Conservation (phyloP, 64 coral and sea anemone species). For the Montipora cactus region DNA sequence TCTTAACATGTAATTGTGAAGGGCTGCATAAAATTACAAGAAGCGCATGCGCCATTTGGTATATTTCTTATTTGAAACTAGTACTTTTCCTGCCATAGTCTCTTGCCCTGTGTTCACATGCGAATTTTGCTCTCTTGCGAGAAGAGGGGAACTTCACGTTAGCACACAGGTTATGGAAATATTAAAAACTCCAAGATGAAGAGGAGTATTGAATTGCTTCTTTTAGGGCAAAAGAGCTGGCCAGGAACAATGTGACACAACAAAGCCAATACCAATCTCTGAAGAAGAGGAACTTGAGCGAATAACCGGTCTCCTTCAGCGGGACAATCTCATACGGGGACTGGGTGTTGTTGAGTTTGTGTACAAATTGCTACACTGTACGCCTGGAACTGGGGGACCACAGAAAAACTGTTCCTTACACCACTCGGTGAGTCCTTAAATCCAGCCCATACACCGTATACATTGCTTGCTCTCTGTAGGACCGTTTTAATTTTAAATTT, state of each 20-base stretch:
- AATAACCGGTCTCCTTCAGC: constrained; percentile 79
- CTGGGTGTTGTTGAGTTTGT: constrained; percentile 89
- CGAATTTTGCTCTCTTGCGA: too few relatives aligned
- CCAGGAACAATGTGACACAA: constrained; percentile 57
- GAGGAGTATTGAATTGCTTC: background rate
- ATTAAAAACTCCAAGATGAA: background rate
- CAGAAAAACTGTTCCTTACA: constrained; percentile 92
- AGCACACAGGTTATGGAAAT: too few relatives aligned
- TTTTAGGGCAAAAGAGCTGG: constrained; percentile 22
- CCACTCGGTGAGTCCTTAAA: constrained; percentile 71
- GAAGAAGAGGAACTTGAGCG: constrained; percentile 89
- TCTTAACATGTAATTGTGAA: too few relatives aligned
- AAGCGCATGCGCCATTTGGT: too few relatives aligned
- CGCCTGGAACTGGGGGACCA: constrained; percentile 94
- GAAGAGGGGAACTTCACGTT: too few relatives aligned
- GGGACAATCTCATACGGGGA: constrained; percentile 84
- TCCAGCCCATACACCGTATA: too few relatives aligned
- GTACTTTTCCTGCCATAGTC: too few relatives aligned
- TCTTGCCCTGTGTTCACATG: too few relatives aligned
- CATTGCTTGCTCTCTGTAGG: too few relatives aligned
- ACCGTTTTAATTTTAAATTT: too few relatives aligned
- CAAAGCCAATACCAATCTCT: constrained; percentile 73
- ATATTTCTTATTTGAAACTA: too few relatives aligned
- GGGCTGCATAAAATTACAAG: too few relatives aligned
- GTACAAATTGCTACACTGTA: constrained; percentile 96